phyloP scores from a whole-genome alignment of 2,797 vertebrate genomes.

The Poeciliopsis paucimaculata region DNA sequence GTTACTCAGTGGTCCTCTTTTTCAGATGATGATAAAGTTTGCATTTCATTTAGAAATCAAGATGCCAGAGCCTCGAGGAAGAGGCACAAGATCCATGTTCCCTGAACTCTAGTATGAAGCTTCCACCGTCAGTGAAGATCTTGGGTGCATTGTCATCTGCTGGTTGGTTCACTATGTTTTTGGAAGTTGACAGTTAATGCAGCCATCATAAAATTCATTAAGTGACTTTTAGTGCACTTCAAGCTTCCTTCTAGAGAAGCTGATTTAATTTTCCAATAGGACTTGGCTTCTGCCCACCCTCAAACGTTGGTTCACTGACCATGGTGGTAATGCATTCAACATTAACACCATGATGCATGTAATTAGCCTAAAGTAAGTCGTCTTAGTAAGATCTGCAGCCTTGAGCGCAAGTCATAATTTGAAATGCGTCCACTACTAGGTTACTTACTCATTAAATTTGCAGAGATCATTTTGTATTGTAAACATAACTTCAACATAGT shows the following conservation, averaged over 20 bases:
- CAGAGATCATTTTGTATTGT: too few relatives aligned
- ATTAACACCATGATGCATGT: too few relatives aligned
- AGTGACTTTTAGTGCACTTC: too few relatives aligned
- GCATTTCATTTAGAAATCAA: background rate
- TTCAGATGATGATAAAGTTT: background rate
- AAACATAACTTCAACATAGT: too few relatives aligned
- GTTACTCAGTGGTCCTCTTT: background rate
- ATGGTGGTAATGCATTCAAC: background rate
- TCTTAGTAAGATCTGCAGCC: too few relatives aligned
- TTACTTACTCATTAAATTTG: too few relatives aligned
- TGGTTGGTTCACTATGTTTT: background rate
- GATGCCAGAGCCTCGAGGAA: background rate
- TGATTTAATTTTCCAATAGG: background rate
- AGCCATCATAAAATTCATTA: too few relatives aligned
- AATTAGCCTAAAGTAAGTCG: too few relatives aligned
- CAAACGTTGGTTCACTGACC: background rate
- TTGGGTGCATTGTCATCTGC: too few relatives aligned
- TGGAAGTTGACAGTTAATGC: background rate
- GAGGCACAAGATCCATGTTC: background rate
- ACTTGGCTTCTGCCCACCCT: background rate
- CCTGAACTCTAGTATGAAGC: too few relatives aligned
- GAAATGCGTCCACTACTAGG: too few relatives aligned
- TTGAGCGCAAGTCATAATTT: too few relatives aligned
- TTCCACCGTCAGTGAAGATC: background rate
- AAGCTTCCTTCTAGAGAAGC: background rate